phyloP scores from a whole-genome alignment of 2,113 vertebrate species.

The Lipophrys pholis region DNA sequence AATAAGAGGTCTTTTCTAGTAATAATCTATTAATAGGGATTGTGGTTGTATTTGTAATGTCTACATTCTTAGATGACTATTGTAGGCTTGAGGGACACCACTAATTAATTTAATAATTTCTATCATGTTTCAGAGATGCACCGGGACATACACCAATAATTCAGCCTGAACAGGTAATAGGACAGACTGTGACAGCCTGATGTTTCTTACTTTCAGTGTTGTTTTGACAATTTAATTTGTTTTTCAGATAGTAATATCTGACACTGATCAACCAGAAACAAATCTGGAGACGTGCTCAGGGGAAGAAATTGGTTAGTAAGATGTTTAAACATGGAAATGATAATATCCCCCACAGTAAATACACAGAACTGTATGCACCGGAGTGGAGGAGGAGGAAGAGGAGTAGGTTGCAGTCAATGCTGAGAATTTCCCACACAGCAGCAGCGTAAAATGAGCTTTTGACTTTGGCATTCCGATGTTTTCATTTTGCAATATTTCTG shows the following conservation, averaged over 20 bases:
- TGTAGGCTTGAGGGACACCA: not conserved
- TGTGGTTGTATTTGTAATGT: not conserved
- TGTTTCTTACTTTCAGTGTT: not conserved
- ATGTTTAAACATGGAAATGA: not conserved
- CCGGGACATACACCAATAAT: not conserved
- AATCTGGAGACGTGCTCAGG: not conserved
- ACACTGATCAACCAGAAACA: not conserved
- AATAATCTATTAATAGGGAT: too few species aligned
- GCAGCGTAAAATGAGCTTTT: too few species aligned
- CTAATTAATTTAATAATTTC: not conserved
- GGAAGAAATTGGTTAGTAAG: not conserved
- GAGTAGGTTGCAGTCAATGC: too few species aligned
- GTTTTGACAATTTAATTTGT: not conserved
- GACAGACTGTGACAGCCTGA: constrained; percentile 5
- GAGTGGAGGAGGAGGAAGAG: too few species aligned
- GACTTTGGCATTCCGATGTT: too few species aligned
- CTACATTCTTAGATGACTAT: constrained; percentile 3
- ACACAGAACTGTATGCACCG: too few species aligned
- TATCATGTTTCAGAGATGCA: constrained; percentile 15
- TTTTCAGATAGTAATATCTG: constrained; percentile 21
- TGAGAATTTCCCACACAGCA: too few species aligned
- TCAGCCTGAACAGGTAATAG: constrained; percentile 6
- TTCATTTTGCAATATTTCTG: too few species aligned
- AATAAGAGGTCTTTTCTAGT: too few species aligned
- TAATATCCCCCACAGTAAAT: too few species aligned